Evolutionary conservation across 2,113 vertebrate species (phyloP).

Genomic region (Xiphias gladius): DNA sequence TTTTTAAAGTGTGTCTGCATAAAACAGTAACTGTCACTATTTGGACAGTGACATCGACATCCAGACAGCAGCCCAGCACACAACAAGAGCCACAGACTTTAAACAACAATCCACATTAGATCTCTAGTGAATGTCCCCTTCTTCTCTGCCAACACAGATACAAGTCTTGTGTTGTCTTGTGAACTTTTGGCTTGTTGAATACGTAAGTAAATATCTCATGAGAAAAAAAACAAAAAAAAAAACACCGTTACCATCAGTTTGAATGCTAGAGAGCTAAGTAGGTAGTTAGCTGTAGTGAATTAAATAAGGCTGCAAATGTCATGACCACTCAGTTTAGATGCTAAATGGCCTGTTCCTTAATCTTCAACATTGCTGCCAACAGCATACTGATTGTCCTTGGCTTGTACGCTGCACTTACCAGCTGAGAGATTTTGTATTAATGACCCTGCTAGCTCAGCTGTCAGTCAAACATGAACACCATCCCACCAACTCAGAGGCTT

Average conservation of each 20-base stretch:
- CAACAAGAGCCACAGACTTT: neutral
- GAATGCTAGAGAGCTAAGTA: too few relatives aligned
- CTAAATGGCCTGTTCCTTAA: neutral
- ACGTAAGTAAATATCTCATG: neutral
- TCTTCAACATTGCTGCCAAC: neutral
- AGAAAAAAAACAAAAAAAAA: neutral
- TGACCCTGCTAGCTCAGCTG: too few relatives aligned
- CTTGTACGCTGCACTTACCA: neutral
- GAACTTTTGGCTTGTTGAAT: neutral
- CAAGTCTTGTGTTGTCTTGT: neutral
- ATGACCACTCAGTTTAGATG: neutral
- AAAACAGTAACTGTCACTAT: too few relatives aligned
- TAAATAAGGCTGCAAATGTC: neutral
- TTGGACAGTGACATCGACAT: neutral
- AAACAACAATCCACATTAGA: neutral
- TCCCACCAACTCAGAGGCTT: neutral
- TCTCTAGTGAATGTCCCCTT: neutral
- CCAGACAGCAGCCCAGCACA: neutral
- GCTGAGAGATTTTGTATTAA: neutral
- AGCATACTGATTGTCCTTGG: neutral
- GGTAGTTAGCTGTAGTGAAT: neutral
- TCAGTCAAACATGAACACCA: too few relatives aligned
- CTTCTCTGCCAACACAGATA: neutral
- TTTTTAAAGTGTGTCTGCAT: too few relatives aligned
- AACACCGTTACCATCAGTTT: neutral